Conservation (phyloP, 2,113 vertebrate species). For the Cardinalis cardinalis region DNA sequence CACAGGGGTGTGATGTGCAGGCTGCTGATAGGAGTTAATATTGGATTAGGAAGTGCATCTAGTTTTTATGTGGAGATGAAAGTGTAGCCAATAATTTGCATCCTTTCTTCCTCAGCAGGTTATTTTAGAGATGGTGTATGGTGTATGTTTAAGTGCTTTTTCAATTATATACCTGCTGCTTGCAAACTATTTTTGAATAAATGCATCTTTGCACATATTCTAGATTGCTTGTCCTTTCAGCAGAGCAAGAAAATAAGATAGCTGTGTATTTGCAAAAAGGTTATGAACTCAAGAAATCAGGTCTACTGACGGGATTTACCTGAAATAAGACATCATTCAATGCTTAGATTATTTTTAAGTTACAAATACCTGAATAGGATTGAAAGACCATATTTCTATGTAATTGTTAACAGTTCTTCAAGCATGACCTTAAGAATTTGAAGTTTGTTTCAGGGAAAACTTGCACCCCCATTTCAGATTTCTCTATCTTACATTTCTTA, state of each 20-base stretch:
- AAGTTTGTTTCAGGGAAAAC: neutral
- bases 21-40: neutral
- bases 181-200: neutral
- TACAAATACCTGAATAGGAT: neutral
- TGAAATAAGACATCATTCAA: neutral
- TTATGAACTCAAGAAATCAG: neutral
- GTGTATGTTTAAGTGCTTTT: neutral
- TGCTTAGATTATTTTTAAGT: neutral
- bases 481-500: neutral
- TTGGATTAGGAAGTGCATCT: neutral
- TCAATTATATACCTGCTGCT: neutral
- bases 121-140: neutral
- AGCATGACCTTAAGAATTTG: neutral
- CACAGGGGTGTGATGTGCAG: too few relatives aligned
- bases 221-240: neutral
- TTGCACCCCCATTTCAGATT: neutral
- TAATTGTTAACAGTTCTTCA: neutral
- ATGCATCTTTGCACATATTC: neutral
- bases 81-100: neutral
- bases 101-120: neutral
- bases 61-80: neutral
- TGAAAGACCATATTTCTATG: neutral
- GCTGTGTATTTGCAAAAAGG: neutral
- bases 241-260: neutral
- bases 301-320: neutral